Base-by-base conservation (phyloP, 2,113 vertebrate genomes). In the Brachyhypopomus occidentalis region DNA sequence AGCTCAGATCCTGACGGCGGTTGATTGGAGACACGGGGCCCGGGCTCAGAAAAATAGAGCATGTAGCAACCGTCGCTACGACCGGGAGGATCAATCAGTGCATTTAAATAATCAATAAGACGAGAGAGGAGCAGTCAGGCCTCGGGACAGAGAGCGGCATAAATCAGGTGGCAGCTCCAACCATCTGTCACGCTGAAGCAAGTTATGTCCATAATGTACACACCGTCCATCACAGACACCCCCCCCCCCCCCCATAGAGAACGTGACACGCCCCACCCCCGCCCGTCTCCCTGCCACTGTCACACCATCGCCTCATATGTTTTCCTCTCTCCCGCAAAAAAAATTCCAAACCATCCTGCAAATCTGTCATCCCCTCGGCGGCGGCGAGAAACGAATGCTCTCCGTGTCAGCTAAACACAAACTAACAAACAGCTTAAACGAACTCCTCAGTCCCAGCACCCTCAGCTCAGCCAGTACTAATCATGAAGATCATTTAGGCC, bases 41-140 rank as follows among this genome's bases (percentile, higher is more conserved):
- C 12, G 59, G 34, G 20, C 12, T 74, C 17, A 36, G 27, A 14
- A 45, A 75, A 38, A 36, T 48, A 2, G 27, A 30, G 58, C 52
- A 41, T 73, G 45, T 80, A 62, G 69, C 69, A 6, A 3, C 27
- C 3, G 34, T 59, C n/a, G 52, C 3, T 30, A 25, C 30, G 5
- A 56, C 17, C 22, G 25, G 30, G 58, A 41, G 60, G 70, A 86
- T 83, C 72, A 76, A 76, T 62, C 14, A 30, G 77, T 63, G 27
- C 72, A 77, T 84, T 86, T 84, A 81, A 86, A 86, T 83, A 83
- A 83, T 81, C 75, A 66, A 84, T 84, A 25, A 72, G 48, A 80
- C 66, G 56, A 63, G 79, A 81, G 25, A 60, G 60, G n/a, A 69
- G 72, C n/a, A 70, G 14, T 56, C 27, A 45, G 36, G 48, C 81